Percentiles rank a stretch among this genome's conserved stretches.
Evolutionary conservation across 2,113 vertebrate species (phyloP).

Genomic region (Xenopus borealis): DNA sequence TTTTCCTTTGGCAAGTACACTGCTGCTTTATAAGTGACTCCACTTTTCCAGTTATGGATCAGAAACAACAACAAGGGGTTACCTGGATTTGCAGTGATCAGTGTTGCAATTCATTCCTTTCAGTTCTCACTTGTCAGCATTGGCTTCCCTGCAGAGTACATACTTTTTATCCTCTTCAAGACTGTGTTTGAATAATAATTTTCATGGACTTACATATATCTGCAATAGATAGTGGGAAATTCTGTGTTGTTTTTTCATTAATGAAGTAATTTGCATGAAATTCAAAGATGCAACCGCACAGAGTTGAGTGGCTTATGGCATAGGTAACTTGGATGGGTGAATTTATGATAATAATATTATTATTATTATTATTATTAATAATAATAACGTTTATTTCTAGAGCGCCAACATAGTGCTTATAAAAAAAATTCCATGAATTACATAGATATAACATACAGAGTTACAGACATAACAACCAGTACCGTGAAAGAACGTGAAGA

Average conservation of each 20-base stretch:
- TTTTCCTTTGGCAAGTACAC: slow-evolving; percentile 31
- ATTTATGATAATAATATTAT: slow-evolving; percentile 58
- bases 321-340: slow-evolving; percentile 54
- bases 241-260: slow-evolving; percentile 54
- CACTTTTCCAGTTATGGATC: slow-evolving; percentile 23
- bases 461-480: too few relatives aligned
- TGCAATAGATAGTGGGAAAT: slow-evolving; percentile 51
- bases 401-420: too few relatives aligned
- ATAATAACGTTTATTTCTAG: too few relatives aligned
- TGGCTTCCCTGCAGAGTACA: slow-evolving; percentile 37
- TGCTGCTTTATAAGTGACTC: slow-evolving; percentile 21
- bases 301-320: slow-evolving; percentile 64
- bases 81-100: slow-evolving; percentile 19
- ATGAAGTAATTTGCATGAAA: slow-evolving; percentile 68
- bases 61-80: slow-evolving; percentile 11
- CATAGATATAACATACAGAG: too few relatives aligned
- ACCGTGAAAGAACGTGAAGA: too few relatives aligned
- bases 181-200: slow-evolving; percentile 53
- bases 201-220: slow-evolving; percentile 64
- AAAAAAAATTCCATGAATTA: too few relatives aligned
- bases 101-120: slow-evolving; percentile 40
- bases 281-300: slow-evolving; percentile 62
- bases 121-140: slow-evolving; percentile 47
- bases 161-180: slow-evolving; percentile 48
- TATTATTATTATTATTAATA: too few relatives aligned